Conservation (phyloP, 2,888 invertebrate genomes). For the Lycaena phlaeas region DNA sequence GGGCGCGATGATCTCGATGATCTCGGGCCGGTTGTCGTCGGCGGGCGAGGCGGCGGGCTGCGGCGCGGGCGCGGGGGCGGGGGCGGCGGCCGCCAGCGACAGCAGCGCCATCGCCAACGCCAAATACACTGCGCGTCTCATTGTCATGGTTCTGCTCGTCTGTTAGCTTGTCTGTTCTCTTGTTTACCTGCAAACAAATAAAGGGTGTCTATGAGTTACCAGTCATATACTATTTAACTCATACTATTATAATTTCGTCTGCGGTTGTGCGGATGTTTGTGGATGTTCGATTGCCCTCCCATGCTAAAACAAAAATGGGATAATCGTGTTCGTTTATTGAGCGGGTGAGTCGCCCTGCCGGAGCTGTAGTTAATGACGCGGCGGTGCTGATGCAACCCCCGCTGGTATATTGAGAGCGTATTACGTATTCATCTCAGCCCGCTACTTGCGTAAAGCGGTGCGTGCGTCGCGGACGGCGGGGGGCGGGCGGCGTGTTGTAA, state of each 20-base stretch:
- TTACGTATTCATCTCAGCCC: constrained; percentile 5
- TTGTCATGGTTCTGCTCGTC: constrained; percentile 20
- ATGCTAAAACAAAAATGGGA: too few relatives aligned
- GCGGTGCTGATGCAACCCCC: too few relatives aligned
- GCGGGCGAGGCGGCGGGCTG: constrained; percentile 29
- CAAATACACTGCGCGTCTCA: constrained; percentile 38
- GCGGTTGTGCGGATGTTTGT: too few relatives aligned
- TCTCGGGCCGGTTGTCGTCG: constrained; percentile 53
- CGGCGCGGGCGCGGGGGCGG: constrained; percentile 34
- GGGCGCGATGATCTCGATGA: constrained; percentile 68
- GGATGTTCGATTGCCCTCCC: too few relatives aligned
- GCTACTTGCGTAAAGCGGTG: constrained; percentile 2
- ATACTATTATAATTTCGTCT: too few relatives aligned
- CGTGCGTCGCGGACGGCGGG: neutral
- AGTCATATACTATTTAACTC: too few relatives aligned
- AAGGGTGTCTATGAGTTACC: neutral
- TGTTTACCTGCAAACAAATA: constrained; percentile 7
- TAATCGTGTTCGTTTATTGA: too few relatives aligned
- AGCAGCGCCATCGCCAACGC: constrained; percentile 31
- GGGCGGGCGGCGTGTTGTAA: too few relatives aligned
- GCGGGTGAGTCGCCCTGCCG: too few relatives aligned
- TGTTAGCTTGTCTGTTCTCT: neutral
- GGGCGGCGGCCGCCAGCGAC: constrained; percentile 28
- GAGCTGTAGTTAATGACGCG: too few relatives aligned
- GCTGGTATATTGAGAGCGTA: neutral